phyloP scores from a whole-genome alignment of 2,113 vertebrate species.

The Ahaetulla prasina region DNA sequence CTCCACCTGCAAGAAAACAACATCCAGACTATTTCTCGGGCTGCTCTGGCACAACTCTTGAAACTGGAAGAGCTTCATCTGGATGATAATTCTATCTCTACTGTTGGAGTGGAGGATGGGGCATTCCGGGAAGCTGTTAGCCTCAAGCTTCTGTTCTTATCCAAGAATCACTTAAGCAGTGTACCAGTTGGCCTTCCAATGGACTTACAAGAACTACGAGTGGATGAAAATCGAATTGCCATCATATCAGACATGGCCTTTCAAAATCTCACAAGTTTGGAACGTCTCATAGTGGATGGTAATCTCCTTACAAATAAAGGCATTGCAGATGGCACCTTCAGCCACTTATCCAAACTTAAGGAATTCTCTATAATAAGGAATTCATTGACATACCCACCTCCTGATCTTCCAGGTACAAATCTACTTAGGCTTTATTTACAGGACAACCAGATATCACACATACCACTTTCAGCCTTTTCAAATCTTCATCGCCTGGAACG shows the following conservation, averaged over 20 bases:
- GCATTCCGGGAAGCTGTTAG: conserved; percentile 92
- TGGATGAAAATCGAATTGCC: conserved; percentile 95
- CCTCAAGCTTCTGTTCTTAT: conserved; percentile 93
- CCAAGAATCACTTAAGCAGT: conserved; percentile 96
- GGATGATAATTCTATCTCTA: conserved; percentile 97
- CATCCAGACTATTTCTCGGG: conserved; percentile 96
- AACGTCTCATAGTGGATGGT: conserved; percentile 91
- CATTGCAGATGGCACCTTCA: conserved; percentile 90
- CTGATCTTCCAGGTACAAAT: conserved; percentile 82
- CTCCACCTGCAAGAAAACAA: conserved; percentile 98
- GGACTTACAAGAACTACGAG: conserved; percentile 87
- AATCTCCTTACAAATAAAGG: conserved; percentile 93
- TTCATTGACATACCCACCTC: conserved; percentile 87
- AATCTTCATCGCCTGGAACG: conserved; percentile 85
- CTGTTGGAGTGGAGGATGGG: conserved; percentile 93
- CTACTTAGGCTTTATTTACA: conserved; percentile 88
- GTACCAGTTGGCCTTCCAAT: conserved; percentile 90
- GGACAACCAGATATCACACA: conserved; percentile 94
- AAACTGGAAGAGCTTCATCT: conserved; percentile 92
- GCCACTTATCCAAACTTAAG: conserved; percentile 84
- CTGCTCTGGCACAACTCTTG: conserved; percentile 87
- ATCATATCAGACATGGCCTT: conserved; percentile 91
- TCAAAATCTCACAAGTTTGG: conserved; percentile 89
- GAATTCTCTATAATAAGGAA: conserved; percentile 94
- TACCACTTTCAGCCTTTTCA: conserved; percentile 86